phyloP scores from a whole-genome alignment of 2,113 vertebrate genomes.

The Dryoscopus gambensis region DNA sequence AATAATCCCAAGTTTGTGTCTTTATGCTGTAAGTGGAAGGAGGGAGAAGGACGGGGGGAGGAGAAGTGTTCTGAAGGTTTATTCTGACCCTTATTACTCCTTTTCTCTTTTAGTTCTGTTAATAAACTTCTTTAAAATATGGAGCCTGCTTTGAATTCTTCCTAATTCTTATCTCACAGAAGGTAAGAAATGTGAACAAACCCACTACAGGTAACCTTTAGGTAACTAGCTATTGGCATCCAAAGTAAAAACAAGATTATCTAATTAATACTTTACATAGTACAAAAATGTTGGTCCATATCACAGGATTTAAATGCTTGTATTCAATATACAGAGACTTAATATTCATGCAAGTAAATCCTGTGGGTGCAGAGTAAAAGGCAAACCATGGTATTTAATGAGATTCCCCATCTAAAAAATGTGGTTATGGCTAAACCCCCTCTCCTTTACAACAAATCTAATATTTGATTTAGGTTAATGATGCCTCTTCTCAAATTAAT shows the following conservation, averaged over 20 bases:
- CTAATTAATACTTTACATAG: slow-evolving; percentile 44
- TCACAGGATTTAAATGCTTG: slow-evolving; percentile 45
- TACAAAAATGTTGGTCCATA: slow-evolving; percentile 24
- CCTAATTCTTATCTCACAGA: too few relatives aligned
- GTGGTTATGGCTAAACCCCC: not conserved
- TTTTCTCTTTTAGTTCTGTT: too few relatives aligned
- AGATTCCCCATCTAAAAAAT: slow-evolving; percentile 49
- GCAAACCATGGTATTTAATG: slow-evolving; percentile 48
- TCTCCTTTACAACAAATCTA: slow-evolving; percentile 56
- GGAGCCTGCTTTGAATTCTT: too few relatives aligned
- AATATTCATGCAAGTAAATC: slow-evolving; percentile 62
- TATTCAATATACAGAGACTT: slow-evolving; percentile 50
- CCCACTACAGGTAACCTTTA: not conserved
- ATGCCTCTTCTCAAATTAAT: slow-evolving; percentile 72
- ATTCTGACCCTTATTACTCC: too few relatives aligned
- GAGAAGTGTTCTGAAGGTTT: too few relatives aligned
- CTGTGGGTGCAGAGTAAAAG: slow-evolving; percentile 50
- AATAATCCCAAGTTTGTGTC: too few relatives aligned
- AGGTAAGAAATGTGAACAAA: too few relatives aligned
- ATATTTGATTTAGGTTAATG: slow-evolving; percentile 76
- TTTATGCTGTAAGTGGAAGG: too few relatives aligned
- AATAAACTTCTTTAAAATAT: too few relatives aligned
- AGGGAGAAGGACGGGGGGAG: too few relatives aligned
- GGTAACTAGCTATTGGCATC: not conserved
- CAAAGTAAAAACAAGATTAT: slow-evolving; percentile 36